These are phyloP conservation scores for Drosophila maculinotata DNA, from an alignment of 2,888 invertebrate genomes.

Conservation along the genomic window DNA sequence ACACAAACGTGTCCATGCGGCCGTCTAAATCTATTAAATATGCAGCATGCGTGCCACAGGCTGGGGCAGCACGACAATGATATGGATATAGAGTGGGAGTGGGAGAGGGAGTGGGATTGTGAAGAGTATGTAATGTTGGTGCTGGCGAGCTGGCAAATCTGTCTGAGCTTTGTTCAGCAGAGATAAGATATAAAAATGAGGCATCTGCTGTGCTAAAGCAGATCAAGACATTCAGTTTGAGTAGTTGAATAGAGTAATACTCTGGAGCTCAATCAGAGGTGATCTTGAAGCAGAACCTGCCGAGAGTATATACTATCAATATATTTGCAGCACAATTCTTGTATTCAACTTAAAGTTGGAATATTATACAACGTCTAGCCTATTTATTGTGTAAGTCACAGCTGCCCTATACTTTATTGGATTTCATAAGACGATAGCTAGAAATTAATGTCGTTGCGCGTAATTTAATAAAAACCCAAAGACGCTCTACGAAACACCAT, in stretches of 20 bases:
- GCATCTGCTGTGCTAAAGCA: neutral
- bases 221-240: slow-evolving; percentile 7
- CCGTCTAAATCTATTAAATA: slow-evolving; percentile 71
- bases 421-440: slow-evolving; percentile 43
- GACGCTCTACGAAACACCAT: slow-evolving; percentile 26
- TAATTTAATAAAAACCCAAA: slow-evolving; percentile 68
- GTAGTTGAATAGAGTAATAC: neutral
- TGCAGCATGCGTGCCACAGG: slow-evolving; percentile 65
- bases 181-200: slow-evolving; percentile 6
- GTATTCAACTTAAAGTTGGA: slow-evolving; percentile 22
- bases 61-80: slow-evolving; percentile 27
- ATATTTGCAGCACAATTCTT: too few relatives aligned
- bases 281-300: too few relatives aligned
- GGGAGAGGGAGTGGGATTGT: neutral
- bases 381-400: slow-evolving; percentile 35
- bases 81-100: slow-evolving; percentile 6
- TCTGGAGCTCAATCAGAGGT: neutral
- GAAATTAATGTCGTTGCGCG: slow-evolving; percentile 65
- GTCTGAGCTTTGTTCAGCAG: slow-evolving; percentile 7
- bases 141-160: slow-evolving; percentile 37
- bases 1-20: slow-evolving; percentile 46
- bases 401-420: slow-evolving; percentile 62
- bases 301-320: too few relatives aligned
- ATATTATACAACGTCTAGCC: slow-evolving; percentile 3
- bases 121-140: neutral